These are phyloP conservation scores for Thamnophis sirtalis DNA, from an alignment of 2,113 vertebrate genomes.

Conservation along the genomic window DNA sequence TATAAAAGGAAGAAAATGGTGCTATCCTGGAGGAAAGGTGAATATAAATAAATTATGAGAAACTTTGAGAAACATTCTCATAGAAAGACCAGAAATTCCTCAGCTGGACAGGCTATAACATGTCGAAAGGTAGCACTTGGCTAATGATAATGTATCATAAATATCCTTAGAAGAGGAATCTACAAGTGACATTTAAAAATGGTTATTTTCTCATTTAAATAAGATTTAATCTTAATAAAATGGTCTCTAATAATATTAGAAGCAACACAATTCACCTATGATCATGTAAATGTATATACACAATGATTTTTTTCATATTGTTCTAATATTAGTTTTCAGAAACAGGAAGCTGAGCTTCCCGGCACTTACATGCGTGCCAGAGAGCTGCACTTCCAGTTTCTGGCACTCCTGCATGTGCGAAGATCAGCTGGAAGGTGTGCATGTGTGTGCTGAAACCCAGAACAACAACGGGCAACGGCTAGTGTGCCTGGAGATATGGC, in stretches of 20 bases:
- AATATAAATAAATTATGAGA: neutral
- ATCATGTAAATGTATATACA: neutral
- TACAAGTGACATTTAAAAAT: neutral
- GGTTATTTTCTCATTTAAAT: neutral
- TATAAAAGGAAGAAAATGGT: neutral
- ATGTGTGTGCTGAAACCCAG: no score
- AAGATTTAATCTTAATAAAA: constrained; percentile 6
- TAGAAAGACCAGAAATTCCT: neutral
- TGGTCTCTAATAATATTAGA: neutral
- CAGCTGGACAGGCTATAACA: neutral
- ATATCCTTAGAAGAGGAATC: neutral
- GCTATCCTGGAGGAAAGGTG: neutral
- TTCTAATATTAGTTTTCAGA: constrained; percentile 22
- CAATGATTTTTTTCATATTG: constrained; percentile 50
- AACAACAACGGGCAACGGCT: no score
- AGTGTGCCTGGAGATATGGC: no score
- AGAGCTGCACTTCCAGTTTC: no score
- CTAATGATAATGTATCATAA: neutral
- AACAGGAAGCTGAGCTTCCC: no score
- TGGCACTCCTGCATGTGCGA: no score
- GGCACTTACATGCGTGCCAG: no score
- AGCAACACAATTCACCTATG: constrained; percentile 21
- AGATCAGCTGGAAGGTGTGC: no score
- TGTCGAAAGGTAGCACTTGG: neutral
- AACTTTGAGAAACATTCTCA: neutral